Base-by-base conservation (phyloP, 2,888 invertebrate genomes). In the Celastrina argiolus region DNA sequence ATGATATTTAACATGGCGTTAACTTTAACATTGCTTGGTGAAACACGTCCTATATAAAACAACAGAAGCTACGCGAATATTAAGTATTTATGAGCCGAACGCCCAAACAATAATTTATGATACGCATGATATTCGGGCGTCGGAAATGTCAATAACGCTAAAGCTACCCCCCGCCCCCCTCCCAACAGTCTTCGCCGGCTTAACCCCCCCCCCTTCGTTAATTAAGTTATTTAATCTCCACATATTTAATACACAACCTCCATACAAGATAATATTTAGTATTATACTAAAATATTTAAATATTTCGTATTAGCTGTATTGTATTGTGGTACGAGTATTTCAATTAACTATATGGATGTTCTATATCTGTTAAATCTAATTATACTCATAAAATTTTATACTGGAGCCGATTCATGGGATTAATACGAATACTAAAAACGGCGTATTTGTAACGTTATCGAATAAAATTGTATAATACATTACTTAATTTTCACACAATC, bases 121-220 rank as follows among this genome's bases (percentile, higher is more conserved):
- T 28, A n/a, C 58, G 8, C 58, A 31, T 31, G 31, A 58, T 31
- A 16, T 31, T 58, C n/a, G 31, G n/a, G 31, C 6, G 58, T 58
- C 58, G 58, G 31, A 31, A 58, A 58, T 58, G 58, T 58, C 58
- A 58, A 58, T 58, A 58, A 58, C 31, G 16, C 31, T 58, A 58
- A 58, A 31, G 28, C 56, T 12, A 5, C 56, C 31, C 58, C n/a
- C 31, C 3, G 4, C 10, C 36, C 36, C 51, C 22, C 10, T n/a
- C 31, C 58, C 7, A 28, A 28, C 58, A 14, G n/a, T 31, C 58
- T 58, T 31, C 31, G 31, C 28, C n/a, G 8, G 58, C 16, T 58
- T 58, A 8, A 31, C n/a, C 2, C n/a, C 22, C 56, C 0, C 58
- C 14, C 28, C 0, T 31, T 16, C n/a, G 58, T 58, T 58, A 58